Conservation (phyloP, 2,113 vertebrate genomes). For the Corythornis madagascariensis region DNA sequence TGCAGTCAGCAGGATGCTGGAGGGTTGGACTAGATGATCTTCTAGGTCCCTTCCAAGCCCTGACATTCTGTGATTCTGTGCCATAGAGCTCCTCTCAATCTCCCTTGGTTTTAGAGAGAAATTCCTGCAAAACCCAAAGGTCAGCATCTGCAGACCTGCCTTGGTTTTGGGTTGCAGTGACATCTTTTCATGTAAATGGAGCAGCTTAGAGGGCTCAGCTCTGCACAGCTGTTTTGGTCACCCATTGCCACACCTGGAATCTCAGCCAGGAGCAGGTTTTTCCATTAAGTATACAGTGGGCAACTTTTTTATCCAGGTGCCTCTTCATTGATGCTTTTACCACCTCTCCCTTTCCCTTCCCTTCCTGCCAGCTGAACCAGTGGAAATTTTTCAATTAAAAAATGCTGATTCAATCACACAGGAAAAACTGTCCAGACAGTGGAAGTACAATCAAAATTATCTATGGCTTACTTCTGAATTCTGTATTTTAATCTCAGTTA, state of each 20-base stretch:
- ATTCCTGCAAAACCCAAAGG: not conserved
- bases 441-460: slow-evolving; percentile 46
- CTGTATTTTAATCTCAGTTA: not conserved
- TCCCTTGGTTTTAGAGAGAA: not conserved
- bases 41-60: no score
- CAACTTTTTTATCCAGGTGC: not conserved
- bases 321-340: not conserved
- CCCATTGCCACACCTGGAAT: not conserved
- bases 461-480: slow-evolving; percentile 19
- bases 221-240: not conserved
- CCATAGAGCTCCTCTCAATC: not conserved
- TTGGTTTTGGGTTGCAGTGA: not conserved
- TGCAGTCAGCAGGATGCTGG: not conserved
- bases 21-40: no score
- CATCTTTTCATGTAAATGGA: not conserved
- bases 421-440: not conserved
- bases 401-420: slow-evolving; percentile 17
- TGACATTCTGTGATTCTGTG: no score
- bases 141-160: not conserved
- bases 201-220: fast-evolving
- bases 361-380: not conserved
- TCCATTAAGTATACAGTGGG: not conserved
- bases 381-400: slow-evolving; percentile 19
- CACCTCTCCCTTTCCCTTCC: not conserved
- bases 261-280: not conserved